Percentiles rank a stretch among this genome's conserved stretches.
These are phyloP conservation scores for Alectura lathami DNA, from an alignment of 2,113 vertebrate species.

Conservation along the genomic window DNA sequence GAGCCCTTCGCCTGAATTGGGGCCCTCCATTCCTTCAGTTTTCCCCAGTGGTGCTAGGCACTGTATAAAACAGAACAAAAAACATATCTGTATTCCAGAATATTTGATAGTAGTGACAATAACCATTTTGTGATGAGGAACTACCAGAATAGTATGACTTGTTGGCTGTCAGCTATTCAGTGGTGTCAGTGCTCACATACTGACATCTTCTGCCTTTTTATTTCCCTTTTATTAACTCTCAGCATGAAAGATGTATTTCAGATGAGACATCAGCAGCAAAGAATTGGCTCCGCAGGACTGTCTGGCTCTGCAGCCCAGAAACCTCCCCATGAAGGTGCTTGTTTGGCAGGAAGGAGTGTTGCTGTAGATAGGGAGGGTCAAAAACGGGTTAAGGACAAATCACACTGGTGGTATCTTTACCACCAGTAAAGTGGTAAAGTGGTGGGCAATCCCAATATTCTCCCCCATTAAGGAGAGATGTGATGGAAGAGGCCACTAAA, in stretches of 20 bases:
- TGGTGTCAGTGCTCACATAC: neutral
- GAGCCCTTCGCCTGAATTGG: neutral
- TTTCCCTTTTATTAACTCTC: neutral
- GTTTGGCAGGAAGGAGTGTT: neutral
- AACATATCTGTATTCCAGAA: neutral
- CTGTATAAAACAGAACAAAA: neutral
- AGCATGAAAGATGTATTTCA: neutral
- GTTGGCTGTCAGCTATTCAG: neutral
- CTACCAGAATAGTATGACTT: neutral
- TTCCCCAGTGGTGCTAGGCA: neutral
- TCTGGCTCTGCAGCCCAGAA: too few species aligned
- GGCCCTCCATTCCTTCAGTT: neutral
- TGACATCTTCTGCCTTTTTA: rapidly evolving
- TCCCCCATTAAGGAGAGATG: neutral
- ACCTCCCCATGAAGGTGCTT: rapidly evolving
- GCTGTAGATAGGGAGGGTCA: neutral
- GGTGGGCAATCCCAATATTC: neutral
- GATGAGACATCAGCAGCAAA: neutral
- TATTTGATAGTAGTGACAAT: neutral
- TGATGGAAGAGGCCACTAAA: neutral
- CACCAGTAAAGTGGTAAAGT: too few species aligned
- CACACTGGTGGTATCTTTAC: neutral
- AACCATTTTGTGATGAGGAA: neutral
- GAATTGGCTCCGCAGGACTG: neutral
- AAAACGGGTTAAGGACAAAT: neutral